Evolutionary conservation across 2,888 invertebrate genomes (phyloP).

Genomic region (Colletes collaris): DNA sequence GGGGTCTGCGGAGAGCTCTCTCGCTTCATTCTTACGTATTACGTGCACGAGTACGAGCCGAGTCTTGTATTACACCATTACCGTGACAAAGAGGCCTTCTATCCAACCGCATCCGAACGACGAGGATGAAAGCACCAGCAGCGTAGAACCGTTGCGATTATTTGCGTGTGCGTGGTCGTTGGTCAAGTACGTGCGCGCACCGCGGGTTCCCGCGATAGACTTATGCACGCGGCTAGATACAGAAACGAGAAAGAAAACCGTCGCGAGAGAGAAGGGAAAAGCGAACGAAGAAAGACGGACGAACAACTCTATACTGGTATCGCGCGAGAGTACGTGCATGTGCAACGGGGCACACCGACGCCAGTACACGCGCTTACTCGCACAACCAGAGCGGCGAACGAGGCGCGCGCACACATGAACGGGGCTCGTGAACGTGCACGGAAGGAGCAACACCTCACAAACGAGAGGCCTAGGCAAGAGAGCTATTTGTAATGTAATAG

Average conservation of each 20-base stretch:
- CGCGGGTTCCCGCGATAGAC: constrained; percentile 1
- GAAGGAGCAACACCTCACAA: constrained; percentile 67
- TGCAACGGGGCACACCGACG: constrained; percentile 23
- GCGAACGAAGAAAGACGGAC: constrained; percentile 18
- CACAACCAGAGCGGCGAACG: neutral
- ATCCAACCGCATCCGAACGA: constrained; percentile 47
- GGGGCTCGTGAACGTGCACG: constrained; percentile 43
- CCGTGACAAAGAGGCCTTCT: constrained; percentile 65
- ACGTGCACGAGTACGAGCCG: constrained; percentile 60
- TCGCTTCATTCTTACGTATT: constrained; percentile 69
- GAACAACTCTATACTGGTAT: constrained; percentile 25
- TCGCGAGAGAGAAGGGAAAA: constrained; percentile 6
- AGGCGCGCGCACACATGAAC: neutral
- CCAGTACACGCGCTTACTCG: neutral
- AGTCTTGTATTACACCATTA: constrained; percentile 70
- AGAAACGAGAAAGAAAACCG: constrained; percentile 35
- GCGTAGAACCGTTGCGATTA: constrained; percentile 31
- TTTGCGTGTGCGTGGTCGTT: constrained; percentile 7
- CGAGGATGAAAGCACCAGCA: constrained; percentile 37
- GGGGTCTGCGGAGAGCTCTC: constrained; percentile 42
- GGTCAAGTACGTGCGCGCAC: constrained; percentile 13
- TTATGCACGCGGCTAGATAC: constrained; percentile 25
- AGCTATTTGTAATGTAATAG: constrained; percentile 80
- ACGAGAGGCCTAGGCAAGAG: constrained; percentile 73
- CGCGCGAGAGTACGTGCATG: constrained; percentile 32